A percentile compares a stretch with the other conserved stretches of the same genome.
Evolutionary conservation across 2,888 invertebrate species (phyloP).

Genomic region (Nephrotoma appendiculata): DNA sequence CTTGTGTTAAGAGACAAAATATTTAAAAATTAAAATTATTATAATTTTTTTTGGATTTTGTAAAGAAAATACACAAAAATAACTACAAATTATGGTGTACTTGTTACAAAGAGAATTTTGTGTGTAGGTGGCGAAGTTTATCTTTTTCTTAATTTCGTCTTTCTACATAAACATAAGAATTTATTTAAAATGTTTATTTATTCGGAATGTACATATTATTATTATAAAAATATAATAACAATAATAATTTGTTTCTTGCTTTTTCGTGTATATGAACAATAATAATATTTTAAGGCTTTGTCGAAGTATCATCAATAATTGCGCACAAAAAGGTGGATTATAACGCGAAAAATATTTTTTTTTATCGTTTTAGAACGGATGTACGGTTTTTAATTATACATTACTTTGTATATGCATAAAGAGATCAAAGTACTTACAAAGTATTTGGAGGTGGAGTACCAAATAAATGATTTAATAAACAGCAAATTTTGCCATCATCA

Average conservation of each 20-base stretch:
- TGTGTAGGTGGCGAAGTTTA: neutral
- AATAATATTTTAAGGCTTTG: neutral
- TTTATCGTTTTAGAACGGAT: neutral
- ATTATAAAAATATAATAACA: neutral
- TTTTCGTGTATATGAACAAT: neutral
- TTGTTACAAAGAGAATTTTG: neutral
- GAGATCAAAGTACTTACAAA: neutral
- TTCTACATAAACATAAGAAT: neutral
- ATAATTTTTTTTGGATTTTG: neutral
- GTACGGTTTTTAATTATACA: neutral
- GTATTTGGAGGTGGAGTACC: neutral
- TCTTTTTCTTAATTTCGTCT: neutral
- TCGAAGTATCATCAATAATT: neutral
- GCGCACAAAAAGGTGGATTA: neutral
- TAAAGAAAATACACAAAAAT: neutral
- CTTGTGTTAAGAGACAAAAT: neutral
- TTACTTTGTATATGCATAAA: neutral
- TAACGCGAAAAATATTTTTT: neutral
- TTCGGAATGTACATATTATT: neutral
- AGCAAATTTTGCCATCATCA: too few relatives aligned
- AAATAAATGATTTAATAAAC: too few relatives aligned
- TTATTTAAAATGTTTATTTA: neutral
- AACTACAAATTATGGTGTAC: neutral
- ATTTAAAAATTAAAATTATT: neutral
- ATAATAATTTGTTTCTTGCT: neutral